Evolutionary conservation across 2,797 vertebrate species (phyloP).

Genomic region (Nasua narica): DNA sequence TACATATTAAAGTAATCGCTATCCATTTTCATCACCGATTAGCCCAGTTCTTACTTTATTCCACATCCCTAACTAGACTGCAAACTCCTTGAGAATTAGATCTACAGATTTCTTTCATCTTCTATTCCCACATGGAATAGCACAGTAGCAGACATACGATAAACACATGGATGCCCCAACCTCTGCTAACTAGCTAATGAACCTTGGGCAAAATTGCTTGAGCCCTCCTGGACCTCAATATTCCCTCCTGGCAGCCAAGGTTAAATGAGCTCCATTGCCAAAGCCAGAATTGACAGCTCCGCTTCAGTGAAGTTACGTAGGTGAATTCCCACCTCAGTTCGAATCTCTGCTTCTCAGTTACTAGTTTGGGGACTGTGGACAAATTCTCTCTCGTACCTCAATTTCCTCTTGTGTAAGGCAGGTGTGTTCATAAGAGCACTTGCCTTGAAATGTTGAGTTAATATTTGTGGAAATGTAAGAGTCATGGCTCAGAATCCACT

Average conservation of each 20-base stretch:
- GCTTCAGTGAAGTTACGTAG: background rate
- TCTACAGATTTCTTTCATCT: background rate
- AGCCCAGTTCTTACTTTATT: background rate
- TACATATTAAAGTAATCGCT: background rate
- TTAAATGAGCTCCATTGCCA: background rate
- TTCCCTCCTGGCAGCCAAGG: background rate
- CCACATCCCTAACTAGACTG: background rate
- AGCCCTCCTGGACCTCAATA: background rate
- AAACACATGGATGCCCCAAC: background rate
- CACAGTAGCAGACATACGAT: background rate
- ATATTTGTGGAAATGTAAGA: background rate
- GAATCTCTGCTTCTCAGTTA: background rate
- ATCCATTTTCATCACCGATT: background rate
- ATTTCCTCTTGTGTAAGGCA: conserved; percentile 18
- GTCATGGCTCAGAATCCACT: background rate
- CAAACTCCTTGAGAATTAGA: background rate
- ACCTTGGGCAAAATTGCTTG: background rate
- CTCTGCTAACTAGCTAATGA: background rate
- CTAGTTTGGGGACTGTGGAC: background rate
- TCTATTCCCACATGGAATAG: background rate
- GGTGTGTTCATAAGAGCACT: background rate
- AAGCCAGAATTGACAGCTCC: background rate
- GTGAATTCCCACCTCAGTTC: background rate
- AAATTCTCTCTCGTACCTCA: background rate
- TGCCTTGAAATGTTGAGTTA: background rate